Base-by-base conservation (phyloP, 2,888 invertebrate species). In the Agapostemon virescens region DNA sequence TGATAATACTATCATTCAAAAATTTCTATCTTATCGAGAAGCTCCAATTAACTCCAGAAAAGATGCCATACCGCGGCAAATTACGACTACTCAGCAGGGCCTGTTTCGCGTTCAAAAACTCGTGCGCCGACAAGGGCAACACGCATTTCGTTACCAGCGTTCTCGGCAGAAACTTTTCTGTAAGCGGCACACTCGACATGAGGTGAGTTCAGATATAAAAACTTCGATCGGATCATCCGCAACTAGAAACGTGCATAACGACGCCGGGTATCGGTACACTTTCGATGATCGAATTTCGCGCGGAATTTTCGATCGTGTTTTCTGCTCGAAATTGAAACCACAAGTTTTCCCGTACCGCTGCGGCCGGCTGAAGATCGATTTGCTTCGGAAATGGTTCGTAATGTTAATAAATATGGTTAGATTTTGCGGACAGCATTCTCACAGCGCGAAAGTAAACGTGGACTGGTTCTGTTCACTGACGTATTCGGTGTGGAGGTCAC, bases 1-100 rank as follows among this genome's bases (percentile, higher is more conserved):
- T 1, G n/a, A n/a, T n/a, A n/a, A 13, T 6, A 55, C 6, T 40
- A 33, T 55, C 6, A 26, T 26, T 26, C 26, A n/a, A 17, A 6
- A 0, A 2, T 40, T 52, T 5, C 0, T 42, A 71, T 69, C 38
- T 9, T 20, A 26, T 15, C 38, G 26, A 49, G 17, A 20, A n/a
- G 1, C 17, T 23, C 64, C 38, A 55, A n/a, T n/a, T 64, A 6
- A 6, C 38, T 26, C n/a, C 26, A n/a, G 58, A 40, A 33, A 77
- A 71, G 33, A 91, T 91, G 91, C 88, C 90, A 52, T 89, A 89
- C 66, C 88, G 88, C 38, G 89, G 84, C 77, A 90, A 87, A 75
- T 77, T 91, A 26, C 89, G 89, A 26, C 40, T 84, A 52, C 81
- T 91, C 23, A 82, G 86, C 23, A 88, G 87, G 82, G 84, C 86